Evolutionary conservation across 2,888 invertebrate species (phyloP).

Genomic region (Eilema griseolum): DNA sequence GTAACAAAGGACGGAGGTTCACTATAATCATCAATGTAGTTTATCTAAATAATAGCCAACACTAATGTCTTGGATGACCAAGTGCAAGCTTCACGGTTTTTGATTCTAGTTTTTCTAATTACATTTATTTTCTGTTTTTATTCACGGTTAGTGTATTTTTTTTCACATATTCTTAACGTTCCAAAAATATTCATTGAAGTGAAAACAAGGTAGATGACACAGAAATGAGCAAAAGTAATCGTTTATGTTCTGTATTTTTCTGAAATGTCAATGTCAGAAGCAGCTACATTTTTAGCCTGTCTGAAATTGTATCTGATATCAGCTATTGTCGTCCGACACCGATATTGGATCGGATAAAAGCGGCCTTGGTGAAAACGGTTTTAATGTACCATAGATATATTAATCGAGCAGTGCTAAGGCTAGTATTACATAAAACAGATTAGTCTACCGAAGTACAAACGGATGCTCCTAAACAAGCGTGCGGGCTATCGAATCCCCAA

Average conservation of each 20-base stretch:
- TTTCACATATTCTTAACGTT: too few relatives aligned
- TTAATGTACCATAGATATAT: not conserved
- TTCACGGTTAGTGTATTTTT: not conserved
- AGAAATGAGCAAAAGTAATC: not conserved
- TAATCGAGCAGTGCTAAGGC: not conserved
- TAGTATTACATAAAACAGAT: not conserved
- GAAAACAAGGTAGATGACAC: not conserved
- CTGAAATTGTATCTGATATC: too few relatives aligned
- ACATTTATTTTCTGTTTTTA: not conserved
- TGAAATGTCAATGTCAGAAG: not conserved
- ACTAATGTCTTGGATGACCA: not conserved
- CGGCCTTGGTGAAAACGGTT: too few relatives aligned
- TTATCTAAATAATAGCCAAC: not conserved
- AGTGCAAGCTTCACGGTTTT: not conserved
- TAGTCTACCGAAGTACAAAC: constrained; percentile 1
- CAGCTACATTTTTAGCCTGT: not conserved
- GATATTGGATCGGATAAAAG: too few relatives aligned
- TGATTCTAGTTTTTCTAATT: not conserved
- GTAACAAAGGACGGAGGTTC: too few relatives aligned
- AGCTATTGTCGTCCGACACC: too few relatives aligned
- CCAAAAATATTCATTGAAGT: too few relatives aligned
- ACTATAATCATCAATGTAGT: too few relatives aligned
- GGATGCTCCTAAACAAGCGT: constrained; percentile 11
- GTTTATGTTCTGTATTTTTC: not conserved
- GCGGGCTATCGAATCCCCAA: constrained; percentile 14